Evolutionary conservation across 2,888 invertebrate species (phyloP).

Genomic region (Hirtodrosophila cameraria): DNA sequence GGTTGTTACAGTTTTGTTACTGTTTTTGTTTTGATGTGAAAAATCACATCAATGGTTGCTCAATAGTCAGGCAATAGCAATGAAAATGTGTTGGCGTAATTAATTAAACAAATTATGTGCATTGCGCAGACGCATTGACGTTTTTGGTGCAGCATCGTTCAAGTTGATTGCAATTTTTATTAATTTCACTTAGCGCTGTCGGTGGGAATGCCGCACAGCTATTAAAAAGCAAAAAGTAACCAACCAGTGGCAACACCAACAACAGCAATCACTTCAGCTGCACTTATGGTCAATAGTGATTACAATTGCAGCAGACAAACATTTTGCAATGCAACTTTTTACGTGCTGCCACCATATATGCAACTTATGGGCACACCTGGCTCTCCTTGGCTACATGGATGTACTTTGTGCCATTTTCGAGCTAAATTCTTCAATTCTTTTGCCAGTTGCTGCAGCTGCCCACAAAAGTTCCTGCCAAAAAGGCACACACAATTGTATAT

Average conservation of each 20-base stretch:
- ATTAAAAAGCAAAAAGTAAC: constrained; percentile 35
- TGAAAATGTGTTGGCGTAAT: constrained; percentile 78
- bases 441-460: constrained; percentile 28
- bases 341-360: constrained; percentile 65
- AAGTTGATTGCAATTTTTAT: constrained; percentile 70
- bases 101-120: constrained; percentile 80
- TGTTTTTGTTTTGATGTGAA: constrained; percentile 57
- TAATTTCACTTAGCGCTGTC: constrained; percentile 72
- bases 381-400: constrained; percentile 28
- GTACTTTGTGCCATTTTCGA: constrained; percentile 71
- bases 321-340: constrained; percentile 70
- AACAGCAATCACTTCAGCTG: constrained; percentile 11
- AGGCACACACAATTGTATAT: background rate
- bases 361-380: constrained; percentile 68
- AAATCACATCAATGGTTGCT: constrained; percentile 70
- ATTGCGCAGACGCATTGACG: constrained; percentile 77
- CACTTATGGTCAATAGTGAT: constrained; percentile 64
- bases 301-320: constrained; percentile 63
- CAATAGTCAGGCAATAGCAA: constrained; percentile 64
- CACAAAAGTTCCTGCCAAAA: constrained; percentile 2
- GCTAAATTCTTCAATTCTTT: constrained; percentile 62
- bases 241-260: no score
- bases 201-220: constrained; percentile 67
- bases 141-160: constrained; percentile 73
- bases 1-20: constrained; percentile 67